These are phyloP conservation scores for Leptura quadrifasciata DNA, from an alignment of 2,888 invertebrate genomes.

Conservation along the genomic window DNA sequence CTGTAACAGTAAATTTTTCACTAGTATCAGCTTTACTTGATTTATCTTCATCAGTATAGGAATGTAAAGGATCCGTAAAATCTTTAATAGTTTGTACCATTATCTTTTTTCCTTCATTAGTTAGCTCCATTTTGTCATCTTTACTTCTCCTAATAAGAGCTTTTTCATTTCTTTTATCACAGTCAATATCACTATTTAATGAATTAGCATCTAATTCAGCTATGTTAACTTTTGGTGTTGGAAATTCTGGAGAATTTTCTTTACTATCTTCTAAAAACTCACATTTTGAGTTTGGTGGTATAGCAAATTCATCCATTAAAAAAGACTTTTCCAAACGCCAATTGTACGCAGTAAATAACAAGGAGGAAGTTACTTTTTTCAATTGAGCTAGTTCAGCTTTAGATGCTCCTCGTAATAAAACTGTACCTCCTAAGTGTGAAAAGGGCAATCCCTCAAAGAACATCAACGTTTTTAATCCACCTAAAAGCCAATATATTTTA, in stretches of 20 bases:
- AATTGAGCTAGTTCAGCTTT: slow-evolving; percentile 85
- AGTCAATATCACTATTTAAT: neutral
- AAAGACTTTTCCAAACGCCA: slow-evolving; percentile 95
- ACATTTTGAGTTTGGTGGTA: slow-evolving; percentile 79
- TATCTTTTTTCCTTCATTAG: slow-evolving; percentile 70
- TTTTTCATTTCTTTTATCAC: slow-evolving; percentile 23
- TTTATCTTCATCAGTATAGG: slow-evolving; percentile 56
- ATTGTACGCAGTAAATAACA: slow-evolving; percentile 91
- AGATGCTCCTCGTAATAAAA: slow-evolving; percentile 87
- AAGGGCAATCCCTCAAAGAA: slow-evolving; percentile 93
- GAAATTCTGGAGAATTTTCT: slow-evolving; percentile 68
- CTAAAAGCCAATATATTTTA: slow-evolving; percentile 68
- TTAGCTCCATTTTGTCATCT: slow-evolving; percentile 23
- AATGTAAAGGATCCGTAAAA: slow-evolving; percentile 88
- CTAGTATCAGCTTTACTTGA: slow-evolving; percentile 54
- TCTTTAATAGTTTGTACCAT: slow-evolving; percentile 81
- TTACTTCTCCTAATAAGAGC: slow-evolving; percentile 2
- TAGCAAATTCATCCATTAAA: slow-evolving; percentile 90
- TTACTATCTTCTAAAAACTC: slow-evolving; percentile 72
- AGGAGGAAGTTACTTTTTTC: slow-evolving; percentile 87
- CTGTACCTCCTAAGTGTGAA: slow-evolving; percentile 89
- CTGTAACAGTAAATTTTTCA: slow-evolving; percentile 73
- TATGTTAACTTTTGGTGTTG: slow-evolving; percentile 47
- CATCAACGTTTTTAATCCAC: slow-evolving; percentile 90
- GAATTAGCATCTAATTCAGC: neutral